phyloP scores from a whole-genome alignment of 2,113 vertebrate species.

The Limanda limanda region DNA sequence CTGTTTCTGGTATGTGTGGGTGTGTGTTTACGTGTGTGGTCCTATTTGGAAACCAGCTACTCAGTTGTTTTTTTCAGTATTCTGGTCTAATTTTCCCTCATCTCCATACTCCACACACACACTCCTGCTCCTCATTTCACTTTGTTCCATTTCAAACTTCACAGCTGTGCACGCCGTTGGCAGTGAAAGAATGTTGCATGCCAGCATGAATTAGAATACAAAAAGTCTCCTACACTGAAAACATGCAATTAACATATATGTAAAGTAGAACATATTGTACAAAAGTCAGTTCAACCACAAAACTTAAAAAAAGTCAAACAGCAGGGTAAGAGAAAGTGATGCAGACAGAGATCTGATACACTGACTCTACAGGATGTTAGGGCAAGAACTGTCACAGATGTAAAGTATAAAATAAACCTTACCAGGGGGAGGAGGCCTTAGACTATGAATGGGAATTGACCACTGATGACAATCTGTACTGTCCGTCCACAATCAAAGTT shows the following conservation, averaged over 20 bases:
- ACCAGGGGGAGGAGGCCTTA: neutral
- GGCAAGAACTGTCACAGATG: neutral
- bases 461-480: no score
- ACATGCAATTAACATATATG: neutral
- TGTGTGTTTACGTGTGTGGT: conserved; percentile 9
- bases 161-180: conserved; percentile 18
- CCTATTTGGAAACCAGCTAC: conserved; percentile 2
- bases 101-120: neutral
- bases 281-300: no score
- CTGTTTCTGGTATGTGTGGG: conserved; percentile 12
- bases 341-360: neutral
- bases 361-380: neutral
- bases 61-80: neutral
- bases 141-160: neutral
- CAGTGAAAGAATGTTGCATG: conserved; percentile 17
- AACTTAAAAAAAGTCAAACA: neutral
- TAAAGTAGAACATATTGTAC: neutral
- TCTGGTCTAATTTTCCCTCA: neutral
- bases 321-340: neutral
- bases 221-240: neutral
- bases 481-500: no score
- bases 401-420: neutral
- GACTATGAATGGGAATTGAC: neutral
- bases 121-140: neutral
- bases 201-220: neutral